A percentile compares a stretch with the other conserved stretches of the same genome.
phyloP scores from a whole-genome alignment of 2,113 vertebrate genomes.

The Cardinalis cardinalis region DNA sequence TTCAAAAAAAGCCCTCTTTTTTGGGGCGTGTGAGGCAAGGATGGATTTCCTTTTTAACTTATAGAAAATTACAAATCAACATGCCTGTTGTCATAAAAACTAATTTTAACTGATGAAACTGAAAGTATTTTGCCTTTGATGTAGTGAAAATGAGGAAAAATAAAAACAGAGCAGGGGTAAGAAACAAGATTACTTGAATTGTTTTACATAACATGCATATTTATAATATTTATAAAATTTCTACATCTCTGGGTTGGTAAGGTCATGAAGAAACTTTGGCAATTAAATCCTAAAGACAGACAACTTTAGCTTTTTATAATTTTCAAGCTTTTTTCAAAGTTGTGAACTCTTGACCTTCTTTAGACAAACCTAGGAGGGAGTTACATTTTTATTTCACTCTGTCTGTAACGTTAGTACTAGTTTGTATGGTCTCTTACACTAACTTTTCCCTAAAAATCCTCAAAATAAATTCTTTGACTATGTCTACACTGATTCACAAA shows the following conservation, averaged over 20 bases:
- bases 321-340: background rate
- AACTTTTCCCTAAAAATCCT: background rate
- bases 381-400: background rate
- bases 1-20: background rate
- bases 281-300: background rate
- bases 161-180: background rate
- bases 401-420: background rate
- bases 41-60: background rate
- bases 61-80: background rate
- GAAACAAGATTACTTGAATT: background rate
- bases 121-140: background rate
- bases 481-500: background rate
- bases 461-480: background rate
- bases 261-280: background rate
- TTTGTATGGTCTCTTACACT: background rate
- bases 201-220: background rate
- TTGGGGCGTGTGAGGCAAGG: rapidly evolving
- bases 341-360: background rate
- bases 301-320: background rate
- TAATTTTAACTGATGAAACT: background rate
- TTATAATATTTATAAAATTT: background rate
- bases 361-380: background rate
- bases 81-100: background rate
- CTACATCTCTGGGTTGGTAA: background rate
- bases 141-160: background rate